Conservation (phyloP, 2,888 invertebrate species). For the Andricus quercusramuli region DNA sequence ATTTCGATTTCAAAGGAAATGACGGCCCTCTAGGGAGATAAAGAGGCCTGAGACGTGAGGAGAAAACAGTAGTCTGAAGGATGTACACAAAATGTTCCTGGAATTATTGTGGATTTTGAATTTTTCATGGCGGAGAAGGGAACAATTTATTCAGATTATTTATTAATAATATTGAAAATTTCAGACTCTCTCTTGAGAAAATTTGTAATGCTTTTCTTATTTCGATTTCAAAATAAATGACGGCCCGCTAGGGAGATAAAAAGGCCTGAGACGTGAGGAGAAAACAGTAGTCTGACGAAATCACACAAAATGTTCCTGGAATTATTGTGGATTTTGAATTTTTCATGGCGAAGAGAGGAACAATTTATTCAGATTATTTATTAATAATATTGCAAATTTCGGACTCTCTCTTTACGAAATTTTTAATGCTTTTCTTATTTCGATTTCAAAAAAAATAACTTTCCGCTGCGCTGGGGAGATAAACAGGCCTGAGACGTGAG, state of each 20-base stretch:
- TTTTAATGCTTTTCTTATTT: neutral
- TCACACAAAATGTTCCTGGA: neutral
- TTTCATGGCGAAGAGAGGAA: neutral
- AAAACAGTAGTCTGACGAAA: neutral
- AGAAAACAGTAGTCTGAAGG: neutral
- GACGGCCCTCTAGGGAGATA: neutral
- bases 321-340: neutral
- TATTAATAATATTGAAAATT: too few species aligned
- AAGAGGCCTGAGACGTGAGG: neutral
- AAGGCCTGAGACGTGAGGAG: neutral
- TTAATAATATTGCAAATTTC: too few species aligned
- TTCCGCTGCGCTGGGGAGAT: neutral
- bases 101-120: neutral
- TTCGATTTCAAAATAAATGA: neutral
- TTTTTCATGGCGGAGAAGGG: neutral
- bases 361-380: too few species aligned
- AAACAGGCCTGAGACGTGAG: neutral
- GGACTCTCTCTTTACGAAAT: too few species aligned
- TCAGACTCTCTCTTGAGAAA: too few species aligned
- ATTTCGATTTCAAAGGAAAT: neutral
- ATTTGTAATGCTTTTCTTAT: neutral
- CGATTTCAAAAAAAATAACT: neutral
- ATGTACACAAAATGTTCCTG: neutral
- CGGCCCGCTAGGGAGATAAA: neutral
- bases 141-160: neutral